Percentiles rank a stretch among this genome's conserved stretches.
phyloP scores from a whole-genome alignment of 2,113 vertebrate genomes.

The Tragulus kanchil region DNA sequence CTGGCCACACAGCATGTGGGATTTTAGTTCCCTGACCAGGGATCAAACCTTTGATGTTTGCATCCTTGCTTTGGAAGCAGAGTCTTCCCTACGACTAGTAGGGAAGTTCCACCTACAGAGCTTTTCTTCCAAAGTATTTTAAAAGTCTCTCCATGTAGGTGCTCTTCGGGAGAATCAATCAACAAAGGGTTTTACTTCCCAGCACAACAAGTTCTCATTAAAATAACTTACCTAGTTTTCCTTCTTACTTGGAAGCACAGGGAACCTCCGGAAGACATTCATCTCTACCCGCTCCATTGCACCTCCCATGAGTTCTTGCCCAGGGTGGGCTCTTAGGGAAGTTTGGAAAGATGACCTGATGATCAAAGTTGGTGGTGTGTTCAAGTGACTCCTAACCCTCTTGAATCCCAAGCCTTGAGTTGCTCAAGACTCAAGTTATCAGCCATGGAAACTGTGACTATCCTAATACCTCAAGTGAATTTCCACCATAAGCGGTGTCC shows the following conservation, averaged over 20 bases:
- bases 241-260: neutral
- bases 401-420: neutral
- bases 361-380: neutral
- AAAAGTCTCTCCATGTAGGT: neutral
- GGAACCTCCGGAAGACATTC: neutral
- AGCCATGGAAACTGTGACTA: neutral
- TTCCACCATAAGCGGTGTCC: neutral
- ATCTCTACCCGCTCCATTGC: neutral
- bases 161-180: neutral
- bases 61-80: too few relatives aligned
- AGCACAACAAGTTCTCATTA: neutral
- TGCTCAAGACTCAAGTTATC: neutral
- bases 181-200: neutral
- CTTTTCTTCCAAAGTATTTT: constrained; percentile 15
- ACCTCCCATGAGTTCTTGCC: neutral
- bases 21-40: too few relatives aligned
- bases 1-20: too few relatives aligned
- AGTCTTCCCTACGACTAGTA: too few relatives aligned
- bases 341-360: neutral
- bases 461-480: neutral
- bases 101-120: too few relatives aligned
- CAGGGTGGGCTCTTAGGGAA: neutral
- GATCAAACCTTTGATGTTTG: too few relatives aligned
- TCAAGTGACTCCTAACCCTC: neutral
- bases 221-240: neutral